Evolutionary conservation across 2,888 invertebrate species (phyloP).

Genomic region (Caenorhabditis sp.): DNA sequence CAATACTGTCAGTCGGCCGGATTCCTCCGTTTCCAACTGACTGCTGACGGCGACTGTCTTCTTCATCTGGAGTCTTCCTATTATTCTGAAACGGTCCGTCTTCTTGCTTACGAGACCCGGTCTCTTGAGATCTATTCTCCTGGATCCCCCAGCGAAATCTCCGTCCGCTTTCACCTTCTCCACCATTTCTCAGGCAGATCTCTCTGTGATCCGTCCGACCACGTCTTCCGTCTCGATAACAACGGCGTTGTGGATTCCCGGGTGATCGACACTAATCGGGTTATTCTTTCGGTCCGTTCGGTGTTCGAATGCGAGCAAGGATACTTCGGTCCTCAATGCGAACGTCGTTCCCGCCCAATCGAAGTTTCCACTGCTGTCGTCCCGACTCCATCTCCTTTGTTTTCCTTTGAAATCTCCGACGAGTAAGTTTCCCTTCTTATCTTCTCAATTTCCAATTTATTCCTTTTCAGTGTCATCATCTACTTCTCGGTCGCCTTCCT

Average conservation of each 20-base stretch:
- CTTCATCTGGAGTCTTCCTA: slow-evolving; percentile 7
- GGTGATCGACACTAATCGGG: slow-evolving; percentile 7
- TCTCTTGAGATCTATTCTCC: slow-evolving; percentile 6
- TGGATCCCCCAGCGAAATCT: background rate
- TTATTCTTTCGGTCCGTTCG: slow-evolving; percentile 27
- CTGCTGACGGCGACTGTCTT: slow-evolving; percentile 30
- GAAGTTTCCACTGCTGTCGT: background rate
- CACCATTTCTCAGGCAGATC: slow-evolving; percentile 28
- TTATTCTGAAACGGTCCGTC: slow-evolving; percentile 29
- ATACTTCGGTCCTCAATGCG: slow-evolving; percentile 24
- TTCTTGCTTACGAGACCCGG: slow-evolving; percentile 19
- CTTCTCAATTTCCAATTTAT: background rate
- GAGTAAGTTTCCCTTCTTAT: slow-evolving; percentile 17
- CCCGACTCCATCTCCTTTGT: background rate
- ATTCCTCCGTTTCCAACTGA: slow-evolving; percentile 12
- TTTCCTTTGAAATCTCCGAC: slow-evolving; percentile 5
- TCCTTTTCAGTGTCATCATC: slow-evolving; percentile 33
- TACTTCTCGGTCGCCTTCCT: slow-evolving; percentile 6
- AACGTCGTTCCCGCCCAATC: slow-evolving; percentile 3
- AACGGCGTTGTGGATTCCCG: slow-evolving; percentile 5
- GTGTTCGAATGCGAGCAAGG: slow-evolving; percentile 20
- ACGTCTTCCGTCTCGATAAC: slow-evolving; percentile 15
- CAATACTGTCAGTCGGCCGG: slow-evolving; percentile 3
- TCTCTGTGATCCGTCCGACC: background rate
- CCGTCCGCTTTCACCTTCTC: slow-evolving; percentile 16